phyloP scores from a whole-genome alignment of 1,140 invertebrate genomes.

The Gonioctena quinquepunctata region DNA sequence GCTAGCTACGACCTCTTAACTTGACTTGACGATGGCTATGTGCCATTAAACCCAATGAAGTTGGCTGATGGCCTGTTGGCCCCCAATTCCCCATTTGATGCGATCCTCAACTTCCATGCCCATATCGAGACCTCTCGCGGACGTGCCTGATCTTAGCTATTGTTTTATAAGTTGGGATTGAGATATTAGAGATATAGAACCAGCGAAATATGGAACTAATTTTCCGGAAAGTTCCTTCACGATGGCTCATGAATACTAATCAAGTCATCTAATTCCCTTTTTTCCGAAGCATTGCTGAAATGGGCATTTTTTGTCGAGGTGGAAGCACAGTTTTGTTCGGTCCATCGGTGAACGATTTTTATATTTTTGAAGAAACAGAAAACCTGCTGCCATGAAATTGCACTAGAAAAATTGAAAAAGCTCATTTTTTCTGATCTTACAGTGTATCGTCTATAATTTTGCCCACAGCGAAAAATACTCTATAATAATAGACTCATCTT shows the following conservation, averaged over 20 bases:
- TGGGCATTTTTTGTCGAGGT: too few relatives aligned
- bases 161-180: conserved; percentile 5
- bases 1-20: conserved; percentile 21
- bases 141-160: not conserved
- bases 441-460: too few relatives aligned
- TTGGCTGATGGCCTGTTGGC: not conserved
- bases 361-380: too few relatives aligned
- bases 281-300: too few relatives aligned
- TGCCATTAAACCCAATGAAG: conserved; percentile 20
- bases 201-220: not conserved
- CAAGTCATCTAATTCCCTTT: too few relatives aligned
- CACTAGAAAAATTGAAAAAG: too few relatives aligned
- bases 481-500: too few relatives aligned
- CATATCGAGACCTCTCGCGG: not conserved
- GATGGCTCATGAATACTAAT: not conserved
- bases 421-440: too few relatives aligned
- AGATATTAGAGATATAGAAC: not conserved
- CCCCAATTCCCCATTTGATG: not conserved
- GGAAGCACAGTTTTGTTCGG: too few relatives aligned
- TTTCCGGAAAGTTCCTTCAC: not conserved
- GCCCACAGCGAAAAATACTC: too few relatives aligned
- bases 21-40: conserved; percentile 12
- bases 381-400: too few relatives aligned
- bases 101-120: not conserved
- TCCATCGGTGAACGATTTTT: too few relatives aligned